Base-by-base conservation (phyloP, 2,797 vertebrate genomes). In the Danio jaintianensis region DNA sequence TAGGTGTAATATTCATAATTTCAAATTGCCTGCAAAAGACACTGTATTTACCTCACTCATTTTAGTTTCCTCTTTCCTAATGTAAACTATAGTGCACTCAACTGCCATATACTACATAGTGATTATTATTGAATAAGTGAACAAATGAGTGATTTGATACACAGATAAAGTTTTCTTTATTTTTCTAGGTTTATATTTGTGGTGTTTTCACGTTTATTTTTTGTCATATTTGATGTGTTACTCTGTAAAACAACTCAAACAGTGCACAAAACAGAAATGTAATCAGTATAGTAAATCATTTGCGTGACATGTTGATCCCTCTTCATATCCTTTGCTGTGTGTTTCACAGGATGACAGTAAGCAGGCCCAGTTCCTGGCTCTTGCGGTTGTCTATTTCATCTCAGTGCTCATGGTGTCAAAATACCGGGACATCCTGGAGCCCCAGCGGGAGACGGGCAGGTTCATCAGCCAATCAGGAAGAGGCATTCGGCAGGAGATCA, bases 341-440 rank as follows among this genome's bases (percentile, higher is more conserved):
- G 79, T 71, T 85, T 73, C 84, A 53, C 82, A 99, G 98, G 97
- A 99, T 3, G 98, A 99, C 88, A 99, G 98, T 90, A 99, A 99
- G 79, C 98, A 99, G 87, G 98, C 97, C 71, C 98, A 99, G 86
- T 99, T 99, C 90, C 94, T 99, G 87, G 98, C 98, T 18, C 93
- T 99, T 90, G 98, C 98, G 1, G 98, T 99, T 6, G 98, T 99
- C 78, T 99, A 99, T 92, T 99, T 99, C 84, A 99, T 99, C 89
- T 99, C 97, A 0, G 98, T 99, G 79, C 93, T 99, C 84, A 99
- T 99, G 98, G 98, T 99, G 22, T 99, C 98, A 47, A 99, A 99
- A 88, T 99, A 99, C 88, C 96, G 98, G 0, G 98, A 99, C 89
- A 99, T 99, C 85, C 88, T 99, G 86, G 98, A 99, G 84, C 98